Conservation (phyloP, 1,140 invertebrate genomes). For the Chironomus tepperi region DNA sequence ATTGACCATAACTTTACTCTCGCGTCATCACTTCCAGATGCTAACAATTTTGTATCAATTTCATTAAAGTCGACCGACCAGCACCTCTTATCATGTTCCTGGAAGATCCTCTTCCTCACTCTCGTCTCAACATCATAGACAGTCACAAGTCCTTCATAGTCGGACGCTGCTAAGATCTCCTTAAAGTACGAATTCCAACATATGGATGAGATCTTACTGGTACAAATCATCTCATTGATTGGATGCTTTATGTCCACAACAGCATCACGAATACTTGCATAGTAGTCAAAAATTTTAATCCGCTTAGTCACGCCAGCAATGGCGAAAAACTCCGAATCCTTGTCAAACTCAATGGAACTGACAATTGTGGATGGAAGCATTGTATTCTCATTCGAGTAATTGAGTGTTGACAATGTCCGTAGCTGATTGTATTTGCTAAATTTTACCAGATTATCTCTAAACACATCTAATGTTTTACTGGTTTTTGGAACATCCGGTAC, state of each 20-base stretch:
- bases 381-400: conserved; percentile 79
- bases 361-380: conserved; percentile 76
- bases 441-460: conserved; percentile 79
- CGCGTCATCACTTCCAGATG: conserved; percentile 91
- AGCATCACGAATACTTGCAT: conserved; percentile 69
- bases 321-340: conserved; percentile 93
- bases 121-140: conserved; percentile 86
- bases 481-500: conserved; percentile 34
- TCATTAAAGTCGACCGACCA: conserved; percentile 97
- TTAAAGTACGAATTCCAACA: conserved; percentile 94
- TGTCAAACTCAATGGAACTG: conserved; percentile 95
- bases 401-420: conserved; percentile 73
- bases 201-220: conserved; percentile 90
- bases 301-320: conserved; percentile 93
- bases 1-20: conserved; percentile 91
- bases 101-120: conserved; percentile 61
- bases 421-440: conserved; percentile 78
- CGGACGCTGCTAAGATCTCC: conserved; percentile 79
- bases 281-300: conserved; percentile 91
- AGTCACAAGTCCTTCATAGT: conserved; percentile 90
- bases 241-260: conserved; percentile 88
- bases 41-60: conserved; percentile 82
- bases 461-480: conserved; percentile 59
- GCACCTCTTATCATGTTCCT: conserved; percentile 92
- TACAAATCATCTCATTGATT: conserved; percentile 84